phyloP scores from a whole-genome alignment of 1,140 invertebrate species.

The Centruroides sculpturatus region DNA sequence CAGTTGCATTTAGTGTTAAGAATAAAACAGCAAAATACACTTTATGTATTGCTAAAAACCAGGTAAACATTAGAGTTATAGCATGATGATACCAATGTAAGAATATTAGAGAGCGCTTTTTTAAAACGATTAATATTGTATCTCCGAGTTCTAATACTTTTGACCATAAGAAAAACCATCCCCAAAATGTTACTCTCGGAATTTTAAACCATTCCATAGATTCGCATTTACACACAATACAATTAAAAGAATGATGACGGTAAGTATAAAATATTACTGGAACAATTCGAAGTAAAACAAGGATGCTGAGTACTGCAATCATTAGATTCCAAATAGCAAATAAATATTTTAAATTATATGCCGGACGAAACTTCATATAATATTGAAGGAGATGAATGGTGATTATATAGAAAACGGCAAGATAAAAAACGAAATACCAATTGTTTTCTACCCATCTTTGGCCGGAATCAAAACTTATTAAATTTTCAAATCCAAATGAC shows the following conservation, averaged over 20 bases:
- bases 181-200: conserved; percentile 50
- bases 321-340: not conserved
- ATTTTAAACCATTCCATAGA: not conserved
- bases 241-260: too few relatives aligned
- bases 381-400: conserved; percentile 1
- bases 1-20: too few relatives aligned
- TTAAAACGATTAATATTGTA: not conserved
- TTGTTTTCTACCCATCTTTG: too few relatives aligned
- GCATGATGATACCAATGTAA: too few relatives aligned
- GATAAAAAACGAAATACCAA: too few relatives aligned
- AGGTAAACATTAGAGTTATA: too few relatives aligned
- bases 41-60: too few relatives aligned
- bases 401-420: not conserved
- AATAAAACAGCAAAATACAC: too few relatives aligned
- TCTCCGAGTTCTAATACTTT: not conserved
- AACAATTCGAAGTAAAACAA: not conserved
- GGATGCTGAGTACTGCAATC: not conserved
- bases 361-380: conserved; percentile 1
- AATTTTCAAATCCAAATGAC: too few relatives aligned
- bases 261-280: too few relatives aligned
- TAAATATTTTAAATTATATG: not conserved
- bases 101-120: too few relatives aligned
- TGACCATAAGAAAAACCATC: not conserved
- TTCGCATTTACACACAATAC: not conserved
- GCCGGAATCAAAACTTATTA: too few relatives aligned